Evolutionary conservation across 2,113 vertebrate species (phyloP).

Genomic region (Aldabrachelys gigantea): DNA sequence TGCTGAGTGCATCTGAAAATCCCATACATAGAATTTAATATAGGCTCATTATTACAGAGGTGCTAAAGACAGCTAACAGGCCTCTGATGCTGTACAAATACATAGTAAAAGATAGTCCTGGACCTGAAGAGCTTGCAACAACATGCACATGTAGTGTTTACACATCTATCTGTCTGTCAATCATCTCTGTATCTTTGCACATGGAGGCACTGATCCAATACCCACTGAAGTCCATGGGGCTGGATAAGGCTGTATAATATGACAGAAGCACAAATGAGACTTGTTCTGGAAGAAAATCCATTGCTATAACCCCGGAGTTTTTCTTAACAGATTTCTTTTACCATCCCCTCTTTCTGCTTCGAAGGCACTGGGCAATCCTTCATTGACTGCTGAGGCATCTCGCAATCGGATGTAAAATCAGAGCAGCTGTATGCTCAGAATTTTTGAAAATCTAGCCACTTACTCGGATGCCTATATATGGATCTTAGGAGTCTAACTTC

Average conservation of each 20-base stretch:
- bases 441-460: neutral
- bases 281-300: neutral
- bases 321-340: neutral
- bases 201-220: neutral
- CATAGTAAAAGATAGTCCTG: neutral
- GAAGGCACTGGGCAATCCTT: neutral
- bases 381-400: neutral
- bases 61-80: neutral
- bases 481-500: neutral
- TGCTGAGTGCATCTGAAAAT: neutral
- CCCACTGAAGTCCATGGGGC: neutral
- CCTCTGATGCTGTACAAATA: neutral
- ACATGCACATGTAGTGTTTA: neutral
- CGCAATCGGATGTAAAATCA: neutral
- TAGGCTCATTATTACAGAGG: neutral
- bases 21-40: neutral
- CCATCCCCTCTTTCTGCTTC: neutral
- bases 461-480: neutral
- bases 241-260: rapidly evolving
- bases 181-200: neutral
- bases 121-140: neutral
- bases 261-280: neutral
- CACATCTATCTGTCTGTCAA: neutral
- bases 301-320: neutral
- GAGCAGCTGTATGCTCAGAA: neutral